Evolutionary conservation across 2,113 vertebrate genomes (phyloP), one percentile per base, ranked within the genome.

Genomic region (Ceyx margarethae): DNA sequence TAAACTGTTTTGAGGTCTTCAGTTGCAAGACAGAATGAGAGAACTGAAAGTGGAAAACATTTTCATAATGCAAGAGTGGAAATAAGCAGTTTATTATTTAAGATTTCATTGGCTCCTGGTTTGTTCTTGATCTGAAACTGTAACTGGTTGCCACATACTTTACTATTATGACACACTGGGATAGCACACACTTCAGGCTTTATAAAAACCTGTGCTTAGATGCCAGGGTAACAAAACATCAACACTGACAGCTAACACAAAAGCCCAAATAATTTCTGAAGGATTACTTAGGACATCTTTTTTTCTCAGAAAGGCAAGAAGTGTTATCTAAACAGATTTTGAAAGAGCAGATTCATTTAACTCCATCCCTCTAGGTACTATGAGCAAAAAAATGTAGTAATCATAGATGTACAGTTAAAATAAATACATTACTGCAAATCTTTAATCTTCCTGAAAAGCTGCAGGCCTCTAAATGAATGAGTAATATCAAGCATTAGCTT

Each of bases 381-480:
- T 12, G 40, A 51, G n/a, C 51, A 7, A 53, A 84, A 69, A 75
- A 72, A 50, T 13, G 20, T 50, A 88, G 72, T 42, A 90, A 91
- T 81, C 50, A 26, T 13, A 48, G 54, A 72, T 21, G 50, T 77
- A 92, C 35, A 60, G 87, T 73, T 92, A 79, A 95, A 93, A 92
- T 35, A 80, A 92, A 85, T 81, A 37, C 13, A 79, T 58, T 83
- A 56, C 48, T 71, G 87, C n/a, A 88, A 81, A 95, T 81, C 42
- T 74, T 89, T 87, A 87, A 82, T 95, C 85, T 82, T 56, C 26
- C 80, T 72, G 76, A 71, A 57, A 84, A 65, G 83, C 92, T 87
- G 71, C 73, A 81, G 87, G 64, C 85, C 50, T 84, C 22, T 35
- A 68, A 62, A 45, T 68, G 72, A 84, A 80, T 81, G 58, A 91